A percentile compares a stretch with the other conserved stretches of the same genome.
Conservation (phyloP, 2,888 invertebrate species). For the Mimumesa dahlbomi region DNA sequence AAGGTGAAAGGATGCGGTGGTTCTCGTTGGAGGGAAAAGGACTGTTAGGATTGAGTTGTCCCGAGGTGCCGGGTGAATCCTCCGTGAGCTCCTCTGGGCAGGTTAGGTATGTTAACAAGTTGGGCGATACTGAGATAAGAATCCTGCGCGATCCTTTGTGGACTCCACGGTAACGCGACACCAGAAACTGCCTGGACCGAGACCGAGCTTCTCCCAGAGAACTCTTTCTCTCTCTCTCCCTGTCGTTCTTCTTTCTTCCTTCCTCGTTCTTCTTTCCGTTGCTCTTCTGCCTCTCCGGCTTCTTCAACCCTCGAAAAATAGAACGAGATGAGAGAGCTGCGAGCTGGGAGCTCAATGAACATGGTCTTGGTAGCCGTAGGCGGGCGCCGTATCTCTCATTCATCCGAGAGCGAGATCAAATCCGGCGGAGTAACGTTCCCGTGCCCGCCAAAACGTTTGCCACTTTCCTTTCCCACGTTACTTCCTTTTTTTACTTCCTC, state of each 20-base stretch:
- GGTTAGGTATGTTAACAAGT: slow-evolving; percentile 80
- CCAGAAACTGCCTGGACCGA: slow-evolving; percentile 74
- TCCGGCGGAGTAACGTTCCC: slow-evolving; percentile 44
- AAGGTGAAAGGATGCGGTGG: slow-evolving; percentile 20
- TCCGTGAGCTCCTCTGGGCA: slow-evolving; percentile 66
- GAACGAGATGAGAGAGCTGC: too few species aligned
- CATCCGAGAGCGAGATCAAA: slow-evolving; percentile 67
- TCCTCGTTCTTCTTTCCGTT: slow-evolving; percentile 19
- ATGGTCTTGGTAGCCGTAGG: slow-evolving; percentile 61
- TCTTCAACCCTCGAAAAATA: slow-evolving; percentile 42
- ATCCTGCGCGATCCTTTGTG: slow-evolving; percentile 78
- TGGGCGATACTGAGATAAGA: slow-evolving; percentile 79
- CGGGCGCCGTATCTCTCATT: slow-evolving; percentile 67
- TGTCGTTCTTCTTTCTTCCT: slow-evolving; percentile 31
- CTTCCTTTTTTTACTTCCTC: slow-evolving; percentile 20
- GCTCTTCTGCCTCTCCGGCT: slow-evolving; percentile 14
- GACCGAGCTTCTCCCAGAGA: slow-evolving; percentile 65
- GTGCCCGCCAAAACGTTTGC: slow-evolving; percentile 38
- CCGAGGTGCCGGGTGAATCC: slow-evolving; percentile 67
- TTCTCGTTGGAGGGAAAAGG: slow-evolving; percentile 32
- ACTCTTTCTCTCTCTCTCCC: slow-evolving; percentile 41
- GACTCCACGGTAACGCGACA: slow-evolving; percentile 77
- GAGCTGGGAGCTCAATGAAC: slow-evolving; percentile 59
- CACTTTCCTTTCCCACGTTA: slow-evolving; percentile 57
- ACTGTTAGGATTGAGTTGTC: slow-evolving; percentile 70